phyloP scores from a whole-genome alignment of 35 echinoderm and acorn worm species.

The Apostichopus californicus region DNA sequence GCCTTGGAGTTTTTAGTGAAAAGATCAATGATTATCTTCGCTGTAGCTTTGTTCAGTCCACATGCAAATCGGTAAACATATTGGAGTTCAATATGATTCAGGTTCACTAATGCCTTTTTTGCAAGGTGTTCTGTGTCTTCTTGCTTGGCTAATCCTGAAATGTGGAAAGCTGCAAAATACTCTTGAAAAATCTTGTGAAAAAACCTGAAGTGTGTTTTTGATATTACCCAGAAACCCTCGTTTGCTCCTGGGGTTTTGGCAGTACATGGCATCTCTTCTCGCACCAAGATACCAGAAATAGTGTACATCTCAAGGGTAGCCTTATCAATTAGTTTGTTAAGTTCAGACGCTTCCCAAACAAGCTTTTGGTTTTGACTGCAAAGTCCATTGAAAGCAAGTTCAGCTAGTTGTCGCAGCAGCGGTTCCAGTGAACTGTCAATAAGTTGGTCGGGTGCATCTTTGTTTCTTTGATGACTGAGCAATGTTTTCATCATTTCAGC shows the following conservation, averaged over 20 bases:
- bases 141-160: neutral
- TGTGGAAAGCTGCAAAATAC: neutral
- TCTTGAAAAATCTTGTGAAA: slow-evolving; percentile 22
- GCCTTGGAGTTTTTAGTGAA: neutral
- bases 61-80: slow-evolving; percentile 4
- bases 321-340: neutral
- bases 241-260: neutral
- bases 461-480: neutral
- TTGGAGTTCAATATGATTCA: neutral
- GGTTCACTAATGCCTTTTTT: neutral
- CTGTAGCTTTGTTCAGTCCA: neutral
- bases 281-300: neutral
- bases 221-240: neutral
- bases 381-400: neutral
- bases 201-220: neutral
- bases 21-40: neutral
- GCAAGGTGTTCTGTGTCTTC: neutral
- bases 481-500: neutral
- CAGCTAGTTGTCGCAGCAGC: neutral
- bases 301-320: neutral
- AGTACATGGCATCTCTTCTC: neutral
- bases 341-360: neutral
- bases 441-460: neutral
- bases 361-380: neutral
- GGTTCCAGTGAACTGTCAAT: neutral